Evolutionary conservation across 2,888 invertebrate genomes (phyloP).

Genomic region (Hypomecis punctinalis): DNA sequence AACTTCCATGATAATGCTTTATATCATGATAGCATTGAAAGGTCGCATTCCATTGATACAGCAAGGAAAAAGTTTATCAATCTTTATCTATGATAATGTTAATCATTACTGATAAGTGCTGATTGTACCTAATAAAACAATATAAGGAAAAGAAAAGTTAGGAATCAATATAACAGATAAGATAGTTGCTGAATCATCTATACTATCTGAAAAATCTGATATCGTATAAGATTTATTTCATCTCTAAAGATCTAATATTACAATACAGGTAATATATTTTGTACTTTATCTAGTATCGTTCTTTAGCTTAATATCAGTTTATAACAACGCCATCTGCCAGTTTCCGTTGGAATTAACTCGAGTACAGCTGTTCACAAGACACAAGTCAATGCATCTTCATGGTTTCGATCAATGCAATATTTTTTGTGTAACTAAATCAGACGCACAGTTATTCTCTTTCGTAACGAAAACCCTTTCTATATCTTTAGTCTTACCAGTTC

Average conservation of each 20-base stretch:
- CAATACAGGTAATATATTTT: too few species aligned
- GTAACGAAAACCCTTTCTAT: too few species aligned
- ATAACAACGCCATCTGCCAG: constrained; percentile 52
- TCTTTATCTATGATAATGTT: constrained; percentile 34
- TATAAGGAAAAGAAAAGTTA: constrained; percentile 5
- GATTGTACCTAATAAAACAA: constrained; percentile 16
- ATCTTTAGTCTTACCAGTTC: too few species aligned
- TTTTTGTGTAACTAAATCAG: neutral
- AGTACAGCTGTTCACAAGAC: constrained; percentile 30
- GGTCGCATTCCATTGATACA: constrained; percentile 56
- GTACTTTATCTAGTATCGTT: too few species aligned
- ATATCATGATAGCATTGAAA: constrained; percentile 45
- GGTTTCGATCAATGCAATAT: constrained; percentile 22
- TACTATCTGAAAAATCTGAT: constrained; percentile 1
- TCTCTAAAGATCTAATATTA: neutral
- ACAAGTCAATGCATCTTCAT: constrained; percentile 35
- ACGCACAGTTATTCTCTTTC: too few species aligned
- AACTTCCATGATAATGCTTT: constrained; percentile 31
- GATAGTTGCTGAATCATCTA: neutral
- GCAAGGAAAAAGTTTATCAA: constrained; percentile 36
- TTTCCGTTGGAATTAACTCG: constrained; percentile 35
- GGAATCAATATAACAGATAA: constrained; percentile 12
- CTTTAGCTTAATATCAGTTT: constrained; percentile 2
- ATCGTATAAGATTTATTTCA: neutral
- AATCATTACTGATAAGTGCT: constrained; percentile 14